These are phyloP conservation scores for Drosophila gaucha DNA, from an alignment of 2,888 invertebrate genomes.

Conservation along the genomic window DNA sequence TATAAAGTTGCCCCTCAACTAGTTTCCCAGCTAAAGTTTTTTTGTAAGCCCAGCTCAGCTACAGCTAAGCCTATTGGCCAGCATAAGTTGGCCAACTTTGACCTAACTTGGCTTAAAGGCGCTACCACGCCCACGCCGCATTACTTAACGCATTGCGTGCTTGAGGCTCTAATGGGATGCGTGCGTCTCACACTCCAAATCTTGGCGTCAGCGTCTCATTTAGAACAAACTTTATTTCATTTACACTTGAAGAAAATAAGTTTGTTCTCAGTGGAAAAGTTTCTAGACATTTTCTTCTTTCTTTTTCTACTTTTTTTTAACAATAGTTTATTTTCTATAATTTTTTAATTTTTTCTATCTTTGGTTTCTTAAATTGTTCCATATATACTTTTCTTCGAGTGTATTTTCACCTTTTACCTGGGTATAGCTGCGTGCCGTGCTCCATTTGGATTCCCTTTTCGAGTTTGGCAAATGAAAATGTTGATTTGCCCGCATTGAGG, in stretches of 20 bases:
- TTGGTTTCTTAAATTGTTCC: too few relatives aligned
- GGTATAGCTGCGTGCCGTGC: slow-evolving; percentile 31
- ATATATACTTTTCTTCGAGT: slow-evolving; percentile 7
- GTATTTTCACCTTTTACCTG: neutral
- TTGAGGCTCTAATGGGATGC: slow-evolving; percentile 11
- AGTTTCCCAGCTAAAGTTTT: neutral
- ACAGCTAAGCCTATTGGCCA: slow-evolving; percentile 35
- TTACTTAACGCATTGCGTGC: slow-evolving; percentile 44
- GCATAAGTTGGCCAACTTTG: slow-evolving; percentile 31
- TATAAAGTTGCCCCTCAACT: slow-evolving; percentile 40
- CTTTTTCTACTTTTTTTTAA: neutral
- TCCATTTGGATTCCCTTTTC: slow-evolving; percentile 36
- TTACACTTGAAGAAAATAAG: slow-evolving; percentile 8
- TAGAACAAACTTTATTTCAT: slow-evolving; percentile 32
- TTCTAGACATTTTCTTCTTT: neutral
- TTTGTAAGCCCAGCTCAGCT: slow-evolving; percentile 10
- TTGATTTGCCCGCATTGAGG: slow-evolving; percentile 47
- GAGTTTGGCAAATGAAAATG: slow-evolving; percentile 53
- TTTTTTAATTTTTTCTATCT: neutral
- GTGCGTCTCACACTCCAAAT: neutral
- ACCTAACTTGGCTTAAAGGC: slow-evolving; percentile 23
- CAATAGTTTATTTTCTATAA: neutral
- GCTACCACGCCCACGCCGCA: neutral
- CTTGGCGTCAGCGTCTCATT: slow-evolving; percentile 6
- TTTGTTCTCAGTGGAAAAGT: neutral